These are phyloP conservation scores for Microcaecilia unicolor DNA, from an alignment of 2,797 vertebrate species.

Conservation along the genomic window DNA sequence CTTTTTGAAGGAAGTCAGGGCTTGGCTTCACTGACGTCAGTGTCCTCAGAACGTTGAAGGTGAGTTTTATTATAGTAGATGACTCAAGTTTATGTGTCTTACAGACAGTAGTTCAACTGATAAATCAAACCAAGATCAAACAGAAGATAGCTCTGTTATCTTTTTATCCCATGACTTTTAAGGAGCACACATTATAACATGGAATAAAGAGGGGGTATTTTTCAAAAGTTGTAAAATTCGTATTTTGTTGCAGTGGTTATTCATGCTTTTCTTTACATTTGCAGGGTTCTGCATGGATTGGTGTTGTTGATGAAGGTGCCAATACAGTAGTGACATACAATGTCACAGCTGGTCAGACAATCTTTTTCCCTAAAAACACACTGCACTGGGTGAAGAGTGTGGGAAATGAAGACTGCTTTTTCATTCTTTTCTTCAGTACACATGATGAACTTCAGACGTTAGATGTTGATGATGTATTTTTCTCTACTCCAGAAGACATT, in stretches of 20 bases:
- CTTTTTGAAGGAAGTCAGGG: too few species aligned
- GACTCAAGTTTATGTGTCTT: too few species aligned
- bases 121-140: too few species aligned
- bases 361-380: slow-evolving; percentile 48
- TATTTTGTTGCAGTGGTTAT: fast-evolving
- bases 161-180: too few species aligned
- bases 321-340: slow-evolving; percentile 28
- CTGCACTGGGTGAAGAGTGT: slow-evolving; percentile 51
- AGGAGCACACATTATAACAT: too few species aligned
- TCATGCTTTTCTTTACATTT: background rate
- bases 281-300: slow-evolving; percentile 47
- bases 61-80: too few species aligned
- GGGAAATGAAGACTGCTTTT: slow-evolving; percentile 40
- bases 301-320: slow-evolving; percentile 29
- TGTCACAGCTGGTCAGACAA: slow-evolving; percentile 40
- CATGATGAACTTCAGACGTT: slow-evolving; percentile 49
- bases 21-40: too few species aligned
- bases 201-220: too few species aligned
- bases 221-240: too few species aligned
- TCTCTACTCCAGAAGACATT: slow-evolving; percentile 44
- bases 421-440: slow-evolving; percentile 48
- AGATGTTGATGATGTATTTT: slow-evolving; percentile 46
- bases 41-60: too few species aligned
- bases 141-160: too few species aligned
- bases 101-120: too few species aligned